phyloP scores from a whole-genome alignment of 2,888 invertebrate species.

The Drosophila rubida region DNA sequence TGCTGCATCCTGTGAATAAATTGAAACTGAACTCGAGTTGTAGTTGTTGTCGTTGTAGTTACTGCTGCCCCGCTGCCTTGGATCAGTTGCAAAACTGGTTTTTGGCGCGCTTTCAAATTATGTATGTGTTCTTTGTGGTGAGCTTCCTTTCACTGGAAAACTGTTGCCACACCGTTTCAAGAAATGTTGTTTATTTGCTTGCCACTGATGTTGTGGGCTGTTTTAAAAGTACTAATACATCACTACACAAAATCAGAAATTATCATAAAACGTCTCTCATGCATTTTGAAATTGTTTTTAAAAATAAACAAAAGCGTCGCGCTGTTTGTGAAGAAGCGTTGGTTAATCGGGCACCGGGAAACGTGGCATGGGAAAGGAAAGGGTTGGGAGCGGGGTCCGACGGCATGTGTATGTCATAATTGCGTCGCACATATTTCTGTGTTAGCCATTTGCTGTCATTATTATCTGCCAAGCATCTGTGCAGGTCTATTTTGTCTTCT shows the following conservation, averaged over 20 bases:
- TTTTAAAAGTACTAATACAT: slow-evolving; percentile 25
- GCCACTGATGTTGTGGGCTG: not conserved
- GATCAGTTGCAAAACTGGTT: slow-evolving; percentile 61
- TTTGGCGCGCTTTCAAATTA: slow-evolving; percentile 68
- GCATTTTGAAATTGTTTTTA: slow-evolving; percentile 54
- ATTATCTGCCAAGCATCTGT: slow-evolving; percentile 49
- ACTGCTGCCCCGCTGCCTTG: slow-evolving; percentile 32
- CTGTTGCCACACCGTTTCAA: slow-evolving; percentile 32
- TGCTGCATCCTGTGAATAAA: slow-evolving; percentile 65
- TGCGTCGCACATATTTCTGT: slow-evolving; percentile 55
- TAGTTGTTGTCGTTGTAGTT: slow-evolving; percentile 1
- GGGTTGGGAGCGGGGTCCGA: not conserved
- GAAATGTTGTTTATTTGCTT: slow-evolving; percentile 8
- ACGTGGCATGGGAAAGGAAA: not conserved
- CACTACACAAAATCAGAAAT: slow-evolving; percentile 28
- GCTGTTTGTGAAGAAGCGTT: slow-evolving; percentile 12
- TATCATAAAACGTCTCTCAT: slow-evolving; percentile 36
- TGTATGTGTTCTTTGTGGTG: slow-evolving; percentile 24
- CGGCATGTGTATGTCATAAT: slow-evolving; percentile 61
- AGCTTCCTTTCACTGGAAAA: slow-evolving; percentile 58
- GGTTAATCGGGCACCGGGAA: not conserved
- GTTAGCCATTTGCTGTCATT: slow-evolving; percentile 40
- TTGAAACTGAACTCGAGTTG: not conserved
- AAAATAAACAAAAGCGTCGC: slow-evolving; percentile 58
- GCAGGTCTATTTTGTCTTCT: slow-evolving; percentile 40